Evolutionary conservation across 37 sponge, comb jelly and placozoan species (phyloP).

Genomic region (Diacarnus erythraeanus): DNA sequence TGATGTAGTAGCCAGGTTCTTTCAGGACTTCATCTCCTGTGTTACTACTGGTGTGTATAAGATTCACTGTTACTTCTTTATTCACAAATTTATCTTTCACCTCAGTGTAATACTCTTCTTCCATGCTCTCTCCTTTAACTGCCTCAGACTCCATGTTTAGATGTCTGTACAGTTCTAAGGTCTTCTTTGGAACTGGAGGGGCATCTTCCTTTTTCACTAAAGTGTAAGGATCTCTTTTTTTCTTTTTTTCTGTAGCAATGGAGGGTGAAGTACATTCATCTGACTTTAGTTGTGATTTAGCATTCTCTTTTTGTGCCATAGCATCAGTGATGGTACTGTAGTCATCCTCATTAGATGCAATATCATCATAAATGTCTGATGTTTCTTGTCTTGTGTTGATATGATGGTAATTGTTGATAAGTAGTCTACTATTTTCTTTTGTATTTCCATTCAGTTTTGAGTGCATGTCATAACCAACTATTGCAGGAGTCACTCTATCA

Average conservation of each 20-base stretch:
- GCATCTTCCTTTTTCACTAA: not conserved
- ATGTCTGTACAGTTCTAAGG: not conserved
- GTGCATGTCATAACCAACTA: not conserved
- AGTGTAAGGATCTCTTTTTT: too few species aligned
- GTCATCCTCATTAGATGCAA: too few species aligned
- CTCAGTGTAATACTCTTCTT: constrained; percentile 3
- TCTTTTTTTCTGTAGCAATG: not conserved
- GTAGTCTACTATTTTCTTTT: not conserved
- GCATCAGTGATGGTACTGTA: not conserved
- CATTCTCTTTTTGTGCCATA: not conserved
- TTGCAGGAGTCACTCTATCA: too few species aligned
- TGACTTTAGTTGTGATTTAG: not conserved
- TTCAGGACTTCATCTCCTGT: not conserved
- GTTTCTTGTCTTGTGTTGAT: too few species aligned
- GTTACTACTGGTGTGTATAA: not conserved
- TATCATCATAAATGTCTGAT: too few species aligned
- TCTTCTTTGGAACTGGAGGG: not conserved
- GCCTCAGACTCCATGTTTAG: too few species aligned
- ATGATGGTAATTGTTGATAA: too few species aligned
- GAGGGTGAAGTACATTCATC: not conserved
- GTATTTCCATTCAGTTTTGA: not conserved
- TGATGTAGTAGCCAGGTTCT: not conserved
- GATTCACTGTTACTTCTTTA: not conserved
- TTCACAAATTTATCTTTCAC: not conserved
- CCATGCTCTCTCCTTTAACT: too few species aligned